A percentile compares a stretch with the other conserved stretches of the same genome.
Evolutionary conservation across 2,888 invertebrate genomes (phyloP).

Genomic region (Eupeodes latifasciatus): DNA sequence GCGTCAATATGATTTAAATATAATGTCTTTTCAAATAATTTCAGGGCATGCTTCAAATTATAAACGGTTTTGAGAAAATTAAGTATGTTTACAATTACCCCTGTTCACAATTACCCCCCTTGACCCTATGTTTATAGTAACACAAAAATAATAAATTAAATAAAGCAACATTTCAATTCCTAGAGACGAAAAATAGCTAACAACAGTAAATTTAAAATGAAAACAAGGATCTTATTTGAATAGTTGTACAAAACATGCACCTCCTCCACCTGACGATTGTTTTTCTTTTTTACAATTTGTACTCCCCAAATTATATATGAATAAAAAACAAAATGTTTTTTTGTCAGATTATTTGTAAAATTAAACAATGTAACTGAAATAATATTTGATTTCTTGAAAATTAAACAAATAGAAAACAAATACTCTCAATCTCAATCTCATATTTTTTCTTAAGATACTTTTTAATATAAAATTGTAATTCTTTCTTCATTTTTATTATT

Average conservation of each 20-base stretch:
- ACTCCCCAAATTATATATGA: background rate
- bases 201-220: slow-evolving; percentile 15
- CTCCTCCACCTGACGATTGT: slow-evolving; percentile 46
- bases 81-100: too few species aligned
- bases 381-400: background rate
- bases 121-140: background rate
- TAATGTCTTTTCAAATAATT: too few species aligned
- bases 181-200: background rate
- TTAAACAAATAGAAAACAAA: background rate
- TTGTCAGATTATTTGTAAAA: background rate
- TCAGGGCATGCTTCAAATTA: too few species aligned
- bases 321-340: background rate
- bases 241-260: slow-evolving; percentile 59
- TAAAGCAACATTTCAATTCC: background rate
- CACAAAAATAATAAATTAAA: background rate
- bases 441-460: slow-evolving; percentile 46
- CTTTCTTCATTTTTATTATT: background rate
- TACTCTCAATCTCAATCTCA: slow-evolving; percentile 74
- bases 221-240: slow-evolving; percentile 10
- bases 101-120: too few species aligned
- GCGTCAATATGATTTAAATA: too few species aligned
- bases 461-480: background rate
- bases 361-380: slow-evolving; percentile 5
- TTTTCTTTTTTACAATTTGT: slow-evolving; percentile 1
- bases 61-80: too few species aligned